Evolutionary conservation across 2,888 invertebrate genomes (phyloP).

Genomic region (Phragmatobia fuliginosa): DNA sequence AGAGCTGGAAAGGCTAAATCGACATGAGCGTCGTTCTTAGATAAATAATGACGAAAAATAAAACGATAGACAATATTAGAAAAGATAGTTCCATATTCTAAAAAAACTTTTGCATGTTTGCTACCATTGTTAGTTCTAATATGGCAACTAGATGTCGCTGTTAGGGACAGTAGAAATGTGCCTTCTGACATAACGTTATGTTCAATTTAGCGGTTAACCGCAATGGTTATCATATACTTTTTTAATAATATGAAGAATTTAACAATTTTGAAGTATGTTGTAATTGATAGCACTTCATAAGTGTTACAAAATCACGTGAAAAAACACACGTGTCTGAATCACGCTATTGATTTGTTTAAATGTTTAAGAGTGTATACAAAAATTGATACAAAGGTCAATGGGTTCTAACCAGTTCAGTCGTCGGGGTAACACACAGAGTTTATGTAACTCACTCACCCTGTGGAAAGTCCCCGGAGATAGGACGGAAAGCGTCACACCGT

Average conservation of each 20-base stretch:
- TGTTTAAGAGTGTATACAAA: constrained; percentile 33
- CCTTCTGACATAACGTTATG: no score
- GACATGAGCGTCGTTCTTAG: no score
- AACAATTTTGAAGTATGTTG: neutral
- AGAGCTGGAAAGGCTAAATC: no score
- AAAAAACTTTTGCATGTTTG: no score
- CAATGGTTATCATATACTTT: neutral
- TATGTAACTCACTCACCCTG: constrained; percentile 75
- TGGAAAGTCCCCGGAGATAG: constrained; percentile 86
- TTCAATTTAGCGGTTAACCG: no score
- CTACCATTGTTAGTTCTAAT: neutral
- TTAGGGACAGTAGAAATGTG: neutral
- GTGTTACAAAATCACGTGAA: neutral
- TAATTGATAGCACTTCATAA: neutral
- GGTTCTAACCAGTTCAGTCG: constrained; percentile 80
- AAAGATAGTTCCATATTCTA: no score
- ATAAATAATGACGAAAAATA: no score
- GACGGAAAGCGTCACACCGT: constrained; percentile 82
- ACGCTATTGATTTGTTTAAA: constrained; percentile 61
- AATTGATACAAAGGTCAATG: neutral
- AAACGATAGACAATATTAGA: no score
- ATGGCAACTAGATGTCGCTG: constrained; percentile 64
- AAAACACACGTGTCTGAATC: constrained; percentile 52
- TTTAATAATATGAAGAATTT: neutral
- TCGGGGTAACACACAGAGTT: constrained; percentile 81